Conservation (phyloP, 2,888 invertebrate genomes). For the Drosophila subsilvestris region DNA sequence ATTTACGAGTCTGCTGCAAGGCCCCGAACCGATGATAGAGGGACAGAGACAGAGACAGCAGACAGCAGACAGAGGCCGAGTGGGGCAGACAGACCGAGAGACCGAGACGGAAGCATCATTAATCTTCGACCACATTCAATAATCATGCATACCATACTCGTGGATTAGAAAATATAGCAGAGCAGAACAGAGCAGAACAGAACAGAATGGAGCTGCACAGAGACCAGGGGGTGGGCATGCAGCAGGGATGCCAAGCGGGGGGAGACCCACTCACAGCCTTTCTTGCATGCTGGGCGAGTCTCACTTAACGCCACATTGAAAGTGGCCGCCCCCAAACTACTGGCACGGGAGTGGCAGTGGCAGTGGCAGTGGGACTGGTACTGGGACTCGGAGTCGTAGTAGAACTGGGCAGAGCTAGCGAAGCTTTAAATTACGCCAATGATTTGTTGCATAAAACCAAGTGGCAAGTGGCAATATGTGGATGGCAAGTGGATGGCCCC, state of each 20-base stretch:
- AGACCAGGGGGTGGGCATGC: slow-evolving; percentile 17
- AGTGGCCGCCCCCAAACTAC: no score
- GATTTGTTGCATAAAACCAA: slow-evolving; percentile 77
- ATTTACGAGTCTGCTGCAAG: slow-evolving; percentile 13
- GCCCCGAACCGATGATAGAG: slow-evolving; percentile 14
- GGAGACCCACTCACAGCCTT: slow-evolving; percentile 27
- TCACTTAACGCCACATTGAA: slow-evolving; percentile 30
- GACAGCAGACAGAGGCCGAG: slow-evolving; percentile 2
- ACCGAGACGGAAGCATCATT: slow-evolving; percentile 62
- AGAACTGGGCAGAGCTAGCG: slow-evolving; percentile 29
- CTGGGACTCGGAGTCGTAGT: neutral
- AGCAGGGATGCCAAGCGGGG: slow-evolving; percentile 31
- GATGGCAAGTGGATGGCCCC: slow-evolving; percentile 68
- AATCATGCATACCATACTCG: slow-evolving; percentile 63
- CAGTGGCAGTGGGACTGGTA: neutral
- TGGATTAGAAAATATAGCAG: slow-evolving; percentile 1
- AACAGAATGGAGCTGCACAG: neutral
- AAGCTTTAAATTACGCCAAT: slow-evolving; percentile 78
- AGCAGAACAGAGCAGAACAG: slow-evolving; percentile 6
- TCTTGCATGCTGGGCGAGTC: slow-evolving; percentile 32
- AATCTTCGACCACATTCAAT: slow-evolving; percentile 81
- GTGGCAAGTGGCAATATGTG: slow-evolving; percentile 73
- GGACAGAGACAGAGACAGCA: neutral
- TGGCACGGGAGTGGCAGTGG: no score
- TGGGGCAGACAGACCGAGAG: slow-evolving; percentile 14